Evolutionary conservation across 2,113 vertebrate species (phyloP).

Genomic region (Nothobranchius kuhntae): DNA sequence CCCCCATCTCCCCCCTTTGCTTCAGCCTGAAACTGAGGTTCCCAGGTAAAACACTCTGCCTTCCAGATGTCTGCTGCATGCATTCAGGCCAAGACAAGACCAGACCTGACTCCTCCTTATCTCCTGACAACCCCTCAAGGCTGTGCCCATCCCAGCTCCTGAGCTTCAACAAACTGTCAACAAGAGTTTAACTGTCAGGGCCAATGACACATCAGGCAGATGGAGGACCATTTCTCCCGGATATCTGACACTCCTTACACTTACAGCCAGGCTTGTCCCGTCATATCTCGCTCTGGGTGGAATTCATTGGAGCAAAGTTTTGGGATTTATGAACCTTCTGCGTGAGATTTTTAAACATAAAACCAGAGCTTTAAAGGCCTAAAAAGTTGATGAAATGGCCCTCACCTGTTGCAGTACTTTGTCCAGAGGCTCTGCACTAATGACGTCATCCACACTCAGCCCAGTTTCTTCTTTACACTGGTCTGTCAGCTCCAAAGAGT

Average conservation of each 20-base stretch:
- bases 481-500: constrained; percentile 88
- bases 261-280: constrained; percentile 34
- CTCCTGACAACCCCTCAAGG: constrained; percentile 42
- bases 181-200: constrained; percentile 55
- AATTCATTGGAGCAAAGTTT: constrained; percentile 24
- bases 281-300: constrained; percentile 47
- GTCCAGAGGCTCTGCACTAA: constrained; percentile 89
- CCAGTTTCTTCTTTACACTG: constrained; percentile 88
- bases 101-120: constrained; percentile 79
- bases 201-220: constrained; percentile 43
- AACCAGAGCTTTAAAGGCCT: too few relatives aligned
- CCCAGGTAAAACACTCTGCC: constrained; percentile 74
- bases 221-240: constrained; percentile 22
- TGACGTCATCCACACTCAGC: constrained; percentile 84
- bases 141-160: constrained; percentile 47
- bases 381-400: background rate
- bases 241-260: constrained; percentile 47
- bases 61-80: constrained; percentile 78
- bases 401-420: constrained; percentile 92
- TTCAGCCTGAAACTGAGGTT: constrained; percentile 65
- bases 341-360: background rate
- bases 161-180: constrained; percentile 57
- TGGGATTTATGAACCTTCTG: constrained; percentile 9
- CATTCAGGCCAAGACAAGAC: constrained; percentile 82
- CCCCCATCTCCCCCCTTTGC: constrained; percentile 1